A percentile compares a stretch with the other conserved stretches of the same genome.
Evolutionary conservation across 2,888 invertebrate genomes (phyloP).

Genomic region (Apeira syringaria): DNA sequence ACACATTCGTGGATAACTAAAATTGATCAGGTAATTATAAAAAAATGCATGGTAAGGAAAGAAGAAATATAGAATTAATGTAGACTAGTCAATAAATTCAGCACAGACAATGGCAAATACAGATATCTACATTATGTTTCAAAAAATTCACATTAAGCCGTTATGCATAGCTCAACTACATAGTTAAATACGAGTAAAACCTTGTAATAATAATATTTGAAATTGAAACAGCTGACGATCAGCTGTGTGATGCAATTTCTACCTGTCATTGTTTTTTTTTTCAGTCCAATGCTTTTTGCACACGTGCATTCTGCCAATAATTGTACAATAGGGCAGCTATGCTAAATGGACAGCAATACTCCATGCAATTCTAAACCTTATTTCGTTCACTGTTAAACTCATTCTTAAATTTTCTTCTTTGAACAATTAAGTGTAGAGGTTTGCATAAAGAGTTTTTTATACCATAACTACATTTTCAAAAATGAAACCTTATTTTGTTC

Average conservation of each 20-base stretch:
- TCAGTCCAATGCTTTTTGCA: constrained; percentile 25
- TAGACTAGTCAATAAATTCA: too few relatives aligned
- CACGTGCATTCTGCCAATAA: constrained; percentile 38
- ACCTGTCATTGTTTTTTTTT: constrained; percentile 44
- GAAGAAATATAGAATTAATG: too few relatives aligned
- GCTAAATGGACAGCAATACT: constrained; percentile 39
- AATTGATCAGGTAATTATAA: too few relatives aligned
- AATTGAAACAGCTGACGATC: constrained; percentile 56
- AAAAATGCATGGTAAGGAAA: too few relatives aligned
- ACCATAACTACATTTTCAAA: not conserved
- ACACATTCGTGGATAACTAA: too few relatives aligned
- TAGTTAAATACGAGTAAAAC: too few relatives aligned
- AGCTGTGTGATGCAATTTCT: constrained; percentile 46
- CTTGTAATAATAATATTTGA: too few relatives aligned
- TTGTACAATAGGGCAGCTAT: constrained; percentile 38
- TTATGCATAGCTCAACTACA: too few relatives aligned
- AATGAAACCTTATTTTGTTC: constrained; percentile 1
- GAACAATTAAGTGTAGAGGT: too few relatives aligned
- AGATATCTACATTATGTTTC: too few relatives aligned
- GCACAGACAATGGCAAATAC: too few relatives aligned
- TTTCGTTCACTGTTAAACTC: not conserved
- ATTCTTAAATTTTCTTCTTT: not conserved
- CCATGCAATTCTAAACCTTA: constrained; percentile 11
- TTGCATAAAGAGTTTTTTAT: constrained; percentile 6
- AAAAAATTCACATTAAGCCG: too few relatives aligned